Evolutionary conservation across 2,113 vertebrate genomes (phyloP).

Genomic region (Boulengeromyrus knoepffleri): DNA sequence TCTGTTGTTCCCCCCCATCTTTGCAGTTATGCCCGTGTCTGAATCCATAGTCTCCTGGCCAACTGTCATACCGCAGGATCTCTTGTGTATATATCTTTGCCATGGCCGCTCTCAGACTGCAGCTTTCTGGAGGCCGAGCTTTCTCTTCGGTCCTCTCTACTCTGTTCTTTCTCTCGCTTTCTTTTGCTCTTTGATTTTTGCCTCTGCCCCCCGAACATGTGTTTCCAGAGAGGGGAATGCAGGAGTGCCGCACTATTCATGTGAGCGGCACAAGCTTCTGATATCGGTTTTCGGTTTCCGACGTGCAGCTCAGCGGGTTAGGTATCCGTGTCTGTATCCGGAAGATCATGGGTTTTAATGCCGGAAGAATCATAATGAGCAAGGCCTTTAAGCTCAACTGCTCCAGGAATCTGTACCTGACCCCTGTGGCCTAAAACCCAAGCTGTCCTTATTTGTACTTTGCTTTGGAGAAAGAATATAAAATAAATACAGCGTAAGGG

Average conservation of each 20-base stretch:
- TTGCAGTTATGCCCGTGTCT: neutral
- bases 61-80: neutral
- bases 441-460: neutral
- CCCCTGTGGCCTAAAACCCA: neutral
- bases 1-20: neutral
- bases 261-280: neutral
- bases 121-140: neutral
- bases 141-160: neutral
- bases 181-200: neutral
- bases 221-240: neutral
- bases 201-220: neutral
- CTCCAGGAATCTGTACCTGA: neutral
- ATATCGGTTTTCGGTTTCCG: neutral
- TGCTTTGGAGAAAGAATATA: neutral
- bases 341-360: neutral
- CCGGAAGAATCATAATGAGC: neutral
- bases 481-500: neutral
- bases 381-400: neutral
- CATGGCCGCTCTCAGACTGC: neutral
- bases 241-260: too few species aligned
- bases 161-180: neutral
- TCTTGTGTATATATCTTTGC: neutral
- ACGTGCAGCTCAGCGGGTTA: neutral
- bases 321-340: neutral
- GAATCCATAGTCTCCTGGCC: neutral